Evolutionary conservation across 2,888 invertebrate species (phyloP), one percentile per base, ranked within the genome.

Genomic region (Diadegma fenestrale): DNA sequence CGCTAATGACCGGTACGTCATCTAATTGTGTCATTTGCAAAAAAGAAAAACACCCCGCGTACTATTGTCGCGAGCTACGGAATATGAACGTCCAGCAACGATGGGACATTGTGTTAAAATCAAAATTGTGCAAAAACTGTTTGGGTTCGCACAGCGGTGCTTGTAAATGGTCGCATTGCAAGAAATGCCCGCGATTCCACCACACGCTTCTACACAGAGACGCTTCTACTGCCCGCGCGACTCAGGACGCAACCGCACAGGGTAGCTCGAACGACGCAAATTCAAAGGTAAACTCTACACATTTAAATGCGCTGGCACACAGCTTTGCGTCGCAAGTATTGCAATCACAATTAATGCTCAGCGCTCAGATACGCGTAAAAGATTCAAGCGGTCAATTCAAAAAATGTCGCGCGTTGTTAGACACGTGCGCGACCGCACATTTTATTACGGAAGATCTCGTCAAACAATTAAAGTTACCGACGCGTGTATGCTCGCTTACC

Each of bases 341-440:
- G n/a, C 48, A n/a, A 6, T 48, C 48, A 7, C 87, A 83, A n/a
- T 26, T 86, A 45, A 86, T 86, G 84, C 26, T 83, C 48, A 88
- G 80, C 71, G 84, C 84, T 26, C 22, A 82, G 51, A 12, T 86
- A 3, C 71, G 83, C 30, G n/a, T 85, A 0, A 80, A 78, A 30
- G 71, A 63, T 54, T 1, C 43, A 14, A 19, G 26, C 43, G 80
- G 87, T 7, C 45, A 76, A 10, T 85, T 72, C 19, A 12, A 63
- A 22, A 63, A 68, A 30, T 30, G 82, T 26, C 82, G 87, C 51
- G 85, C 82, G 1, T 77, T 87, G 77, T 80, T 88, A 58, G 86
- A 88, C 22, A 85, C 86, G 6, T 48, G 48, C n/a, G 48, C 48
- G n/a, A 48, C 48, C n/a, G 48, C 48, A 7, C 48, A 48, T n/a